These are phyloP conservation scores for Sebastes taczanowskii DNA, from an alignment of 2,797 vertebrate species.

Conservation along the genomic window DNA sequence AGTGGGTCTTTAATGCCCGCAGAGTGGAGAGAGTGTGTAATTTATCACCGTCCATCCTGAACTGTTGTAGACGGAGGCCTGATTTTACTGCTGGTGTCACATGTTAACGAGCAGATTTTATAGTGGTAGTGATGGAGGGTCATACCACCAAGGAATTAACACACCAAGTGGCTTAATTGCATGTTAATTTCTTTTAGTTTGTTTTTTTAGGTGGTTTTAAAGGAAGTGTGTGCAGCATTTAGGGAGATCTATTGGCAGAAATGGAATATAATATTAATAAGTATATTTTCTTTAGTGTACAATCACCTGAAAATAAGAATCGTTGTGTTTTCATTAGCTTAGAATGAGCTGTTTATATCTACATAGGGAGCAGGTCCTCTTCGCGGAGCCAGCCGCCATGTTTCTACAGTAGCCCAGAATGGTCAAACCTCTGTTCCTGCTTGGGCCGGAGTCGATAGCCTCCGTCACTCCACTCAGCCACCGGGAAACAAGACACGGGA, in stretches of 20 bases:
- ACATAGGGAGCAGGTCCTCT: too few species aligned
- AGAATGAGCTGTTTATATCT: too few species aligned
- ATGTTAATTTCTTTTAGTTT: neutral
- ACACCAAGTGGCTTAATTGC: conserved; percentile 9
- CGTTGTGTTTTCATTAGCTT: rapidly evolving
- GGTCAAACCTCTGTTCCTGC: too few species aligned
- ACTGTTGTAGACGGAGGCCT: conserved; percentile 48
- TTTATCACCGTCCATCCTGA: conserved; percentile 61
- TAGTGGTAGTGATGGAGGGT: conserved; percentile 49
- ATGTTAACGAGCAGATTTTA: conserved; percentile 69
- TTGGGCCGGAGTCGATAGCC: too few species aligned
- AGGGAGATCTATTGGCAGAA: too few species aligned
- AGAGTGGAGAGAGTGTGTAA: conserved; percentile 40
- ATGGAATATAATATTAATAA: too few species aligned
- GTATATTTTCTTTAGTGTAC: too few species aligned
- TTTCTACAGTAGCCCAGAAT: too few species aligned
- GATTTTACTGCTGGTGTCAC: conserved; percentile 67
- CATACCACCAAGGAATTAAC: conserved; percentile 44
- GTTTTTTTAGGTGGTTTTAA: neutral
- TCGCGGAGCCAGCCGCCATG: too few species aligned
- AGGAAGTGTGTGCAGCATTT: too few species aligned
- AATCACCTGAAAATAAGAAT: too few species aligned
- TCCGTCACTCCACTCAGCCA: too few species aligned
- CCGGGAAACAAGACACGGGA: rapidly evolving
- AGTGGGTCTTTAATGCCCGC: conserved; percentile 45